Evolutionary conservation across 2,113 vertebrate genomes (phyloP).

Genomic region (Zeus faber): DNA sequence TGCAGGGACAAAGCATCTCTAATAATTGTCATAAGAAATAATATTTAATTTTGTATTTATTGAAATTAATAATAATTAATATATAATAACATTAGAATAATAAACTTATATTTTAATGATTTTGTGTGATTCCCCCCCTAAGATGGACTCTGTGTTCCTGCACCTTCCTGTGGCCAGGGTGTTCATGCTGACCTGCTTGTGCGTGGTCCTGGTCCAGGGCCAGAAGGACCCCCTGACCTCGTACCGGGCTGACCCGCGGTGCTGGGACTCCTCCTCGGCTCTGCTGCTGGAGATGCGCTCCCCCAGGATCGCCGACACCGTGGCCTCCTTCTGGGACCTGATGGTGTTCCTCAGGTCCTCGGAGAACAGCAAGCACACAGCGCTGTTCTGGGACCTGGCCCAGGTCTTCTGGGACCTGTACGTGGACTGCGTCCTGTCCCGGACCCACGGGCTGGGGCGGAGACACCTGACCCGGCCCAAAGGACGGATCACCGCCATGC

Average conservation of each 20-base stretch:
- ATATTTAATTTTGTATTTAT: too few species aligned
- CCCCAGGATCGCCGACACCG: conserved; percentile 86
- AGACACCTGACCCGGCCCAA: conserved; percentile 66
- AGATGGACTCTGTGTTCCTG: conserved; percentile 62
- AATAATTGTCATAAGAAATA: too few species aligned
- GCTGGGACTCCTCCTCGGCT: background rate
- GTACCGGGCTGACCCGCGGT: conserved; percentile 53
- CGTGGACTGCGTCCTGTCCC: conserved; percentile 89
- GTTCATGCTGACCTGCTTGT: conserved; percentile 75
- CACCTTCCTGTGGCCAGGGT: conserved; percentile 68
- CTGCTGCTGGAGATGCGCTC: conserved; percentile 68
- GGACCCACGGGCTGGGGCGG: conserved; percentile 89
- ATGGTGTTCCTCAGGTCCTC: conserved; percentile 91
- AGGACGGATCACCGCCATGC: conserved; percentile 55
- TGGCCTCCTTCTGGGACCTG: conserved; percentile 90
- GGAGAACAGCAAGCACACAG: conserved; percentile 84
- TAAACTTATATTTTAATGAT: too few species aligned
- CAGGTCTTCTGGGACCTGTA: conserved; percentile 96
- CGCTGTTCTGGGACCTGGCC: conserved; percentile 93
- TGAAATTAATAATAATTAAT: too few species aligned
- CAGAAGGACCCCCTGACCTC: conserved; percentile 77
- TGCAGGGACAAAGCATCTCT: too few species aligned
- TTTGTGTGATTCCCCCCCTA: too few species aligned
- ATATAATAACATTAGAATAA: too few species aligned
- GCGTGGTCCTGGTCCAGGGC: conserved; percentile 54